Evolutionary conservation across 2,888 invertebrate genomes (phyloP), one percentile per base, ranked within the genome.

Genomic region (Lepidochrysops patricia): DNA sequence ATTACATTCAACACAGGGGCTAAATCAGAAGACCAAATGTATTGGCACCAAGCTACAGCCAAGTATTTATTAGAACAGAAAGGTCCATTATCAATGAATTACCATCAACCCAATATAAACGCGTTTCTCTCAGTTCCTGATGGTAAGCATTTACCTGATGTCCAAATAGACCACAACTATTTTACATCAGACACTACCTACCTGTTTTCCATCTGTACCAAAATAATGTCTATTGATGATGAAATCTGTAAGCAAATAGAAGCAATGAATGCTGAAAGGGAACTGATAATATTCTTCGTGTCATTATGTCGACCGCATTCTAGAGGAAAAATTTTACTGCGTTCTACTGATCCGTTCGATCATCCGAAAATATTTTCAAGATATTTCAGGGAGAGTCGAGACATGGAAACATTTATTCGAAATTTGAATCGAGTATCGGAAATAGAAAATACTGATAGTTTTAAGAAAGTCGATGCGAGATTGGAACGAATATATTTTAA

Each of bases 151-250:
- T 65, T 85, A 15, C 87, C 88, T 3, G 87, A 87, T 65, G 77
- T 87, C 1, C 87, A 88, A 72, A 78, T 87, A 62, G 87, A 87
- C 63, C 87, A 87, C 52, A 87, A 87, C 62, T 88, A 86, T 63
- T 88, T 85, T 57, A 71, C 80, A 9, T 77, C 79, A 37, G 83
- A 86, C 43, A 82, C 85, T 6, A 75, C 84, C 0, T 78, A 84
- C 60, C 64, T 87, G 0, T 71, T 72, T 59, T 72, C 77, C 3
- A 77, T 76, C 70, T 88, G 88, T 64, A 73, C 63, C 59, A 70
- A 79, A 26, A 69, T 75, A 4, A 70, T 86, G 71, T 78, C 76
- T 1, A 82, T 77, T 23, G 73, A 76, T 56, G 75, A 80, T 23
- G 71, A 75, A 1, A 84, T 87, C 59, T 88, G 88, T 62, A 70